A percentile compares a stretch with the other conserved stretches of the same genome.
Conservation (phyloP, 2,113 vertebrate genomes). For the Colistium nudipinnis region DNA sequence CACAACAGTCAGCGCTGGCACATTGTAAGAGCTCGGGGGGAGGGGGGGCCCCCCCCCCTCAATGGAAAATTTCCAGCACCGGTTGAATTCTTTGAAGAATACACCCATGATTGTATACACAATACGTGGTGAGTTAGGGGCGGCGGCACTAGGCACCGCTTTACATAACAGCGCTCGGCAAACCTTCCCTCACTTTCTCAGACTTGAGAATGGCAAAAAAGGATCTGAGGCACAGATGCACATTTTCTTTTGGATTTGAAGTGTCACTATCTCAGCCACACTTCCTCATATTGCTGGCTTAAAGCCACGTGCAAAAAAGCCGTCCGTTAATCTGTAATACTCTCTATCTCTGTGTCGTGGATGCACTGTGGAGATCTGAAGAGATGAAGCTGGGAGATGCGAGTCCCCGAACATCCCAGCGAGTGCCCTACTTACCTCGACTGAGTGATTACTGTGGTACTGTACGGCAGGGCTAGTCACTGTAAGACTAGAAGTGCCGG, state of each 20-base stretch:
- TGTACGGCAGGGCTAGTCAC: slow-evolving; percentile 24
- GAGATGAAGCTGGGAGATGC: slow-evolving; percentile 28
- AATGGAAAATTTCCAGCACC: slow-evolving; percentile 1
- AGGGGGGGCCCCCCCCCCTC: no score
- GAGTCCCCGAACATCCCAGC: slow-evolving; percentile 26
- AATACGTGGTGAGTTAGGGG: slow-evolving; percentile 8
- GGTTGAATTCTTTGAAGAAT: neutral
- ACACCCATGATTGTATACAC: neutral
- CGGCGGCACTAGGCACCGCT: slow-evolving; percentile 6
- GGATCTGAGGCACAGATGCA: neutral
- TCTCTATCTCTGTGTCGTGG: neutral
- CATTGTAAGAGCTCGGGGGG: neutral
- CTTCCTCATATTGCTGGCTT: slow-evolving; percentile 5
- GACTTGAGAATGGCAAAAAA: slow-evolving; percentile 18
- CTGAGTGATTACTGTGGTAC: slow-evolving; percentile 48
- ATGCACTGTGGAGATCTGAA: slow-evolving; percentile 16
- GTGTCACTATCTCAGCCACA: neutral
- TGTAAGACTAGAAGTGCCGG: slow-evolving; percentile 56
- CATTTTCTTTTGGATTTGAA: neutral
- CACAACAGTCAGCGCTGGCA: neutral
- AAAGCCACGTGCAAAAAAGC: neutral
- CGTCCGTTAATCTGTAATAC: neutral
- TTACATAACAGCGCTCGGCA: slow-evolving; percentile 34
- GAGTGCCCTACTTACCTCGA: slow-evolving; percentile 45
- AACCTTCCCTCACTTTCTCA: slow-evolving; percentile 37